Evolutionary conservation across 2,113 vertebrate species (phyloP).

Genomic region (Leptobrachium leishanense): DNA sequence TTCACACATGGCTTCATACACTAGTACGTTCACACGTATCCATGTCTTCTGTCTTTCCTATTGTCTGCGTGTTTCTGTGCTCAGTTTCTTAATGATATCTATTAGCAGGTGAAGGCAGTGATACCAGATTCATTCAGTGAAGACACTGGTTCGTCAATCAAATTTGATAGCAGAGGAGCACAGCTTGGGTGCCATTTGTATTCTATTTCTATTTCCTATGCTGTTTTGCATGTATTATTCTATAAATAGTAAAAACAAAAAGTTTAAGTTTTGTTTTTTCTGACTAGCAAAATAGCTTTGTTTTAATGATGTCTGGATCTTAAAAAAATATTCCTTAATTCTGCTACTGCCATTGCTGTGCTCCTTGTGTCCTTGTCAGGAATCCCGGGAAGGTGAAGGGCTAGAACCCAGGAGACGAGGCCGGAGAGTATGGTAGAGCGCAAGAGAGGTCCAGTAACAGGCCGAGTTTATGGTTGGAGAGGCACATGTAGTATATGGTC

Average conservation of each 20-base stretch:
- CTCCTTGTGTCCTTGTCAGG: too few relatives aligned
- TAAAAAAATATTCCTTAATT: too few relatives aligned
- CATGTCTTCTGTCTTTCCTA: constrained; percentile 9
- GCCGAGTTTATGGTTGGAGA: too few relatives aligned
- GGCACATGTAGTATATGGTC: too few relatives aligned
- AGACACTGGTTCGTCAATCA: constrained; percentile 28
- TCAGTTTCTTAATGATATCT: constrained; percentile 34
- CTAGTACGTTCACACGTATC: constrained; percentile 25
- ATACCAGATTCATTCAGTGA: constrained; percentile 22
- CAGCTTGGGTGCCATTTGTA: constrained; percentile 10
- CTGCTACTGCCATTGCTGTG: too few relatives aligned
- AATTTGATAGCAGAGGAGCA: neutral
- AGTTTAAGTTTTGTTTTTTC: neutral
- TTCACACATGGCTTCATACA: constrained; percentile 27
- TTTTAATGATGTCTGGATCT: neutral
- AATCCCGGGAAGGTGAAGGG: too few relatives aligned
- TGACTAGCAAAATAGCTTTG: neutral
- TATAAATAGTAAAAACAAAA: constrained; percentile 9
- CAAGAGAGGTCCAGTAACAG: too few relatives aligned
- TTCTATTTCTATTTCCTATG: neutral
- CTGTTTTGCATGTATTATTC: neutral
- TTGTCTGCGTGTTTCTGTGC: constrained; percentile 15
- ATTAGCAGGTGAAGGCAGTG: constrained; percentile 38
- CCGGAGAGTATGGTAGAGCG: too few relatives aligned
- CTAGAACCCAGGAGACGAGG: too few relatives aligned